Evolutionary conservation across 2,113 vertebrate species (phyloP).

Genomic region (Callaeas wilsoni): DNA sequence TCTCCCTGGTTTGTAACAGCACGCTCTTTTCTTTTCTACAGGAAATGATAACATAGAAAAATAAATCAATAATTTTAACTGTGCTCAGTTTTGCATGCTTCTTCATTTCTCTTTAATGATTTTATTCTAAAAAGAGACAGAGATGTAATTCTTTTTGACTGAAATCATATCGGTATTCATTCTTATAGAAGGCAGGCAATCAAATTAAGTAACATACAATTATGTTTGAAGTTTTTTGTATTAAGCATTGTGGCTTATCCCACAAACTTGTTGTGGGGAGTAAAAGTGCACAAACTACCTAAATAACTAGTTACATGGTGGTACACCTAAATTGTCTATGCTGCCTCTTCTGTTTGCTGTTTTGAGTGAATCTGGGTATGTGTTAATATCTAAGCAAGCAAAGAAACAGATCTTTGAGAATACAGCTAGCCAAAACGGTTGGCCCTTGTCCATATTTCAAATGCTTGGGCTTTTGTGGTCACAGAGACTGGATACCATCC

Average conservation of each 20-base stretch:
- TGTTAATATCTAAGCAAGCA: neutral
- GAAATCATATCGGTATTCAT: neutral
- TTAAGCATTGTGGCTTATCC: neutral
- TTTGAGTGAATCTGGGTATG: neutral
- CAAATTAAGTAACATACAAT: neutral
- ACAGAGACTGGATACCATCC: neutral
- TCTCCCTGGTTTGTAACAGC: neutral
- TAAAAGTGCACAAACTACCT: neutral
- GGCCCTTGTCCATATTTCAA: neutral
- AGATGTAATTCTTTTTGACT: neutral
- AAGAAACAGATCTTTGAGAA: neutral
- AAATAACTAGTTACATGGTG: neutral
- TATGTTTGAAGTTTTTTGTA: neutral
- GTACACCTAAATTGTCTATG: neutral
- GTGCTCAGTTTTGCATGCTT: neutral
- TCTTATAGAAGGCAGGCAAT: neutral
- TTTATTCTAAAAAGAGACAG: neutral
- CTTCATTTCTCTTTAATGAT: neutral
- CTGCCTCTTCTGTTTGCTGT: neutral
- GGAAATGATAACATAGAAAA: neutral
- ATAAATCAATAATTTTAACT: neutral
- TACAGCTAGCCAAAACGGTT: neutral
- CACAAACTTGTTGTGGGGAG: neutral
- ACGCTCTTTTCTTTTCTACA: neutral
- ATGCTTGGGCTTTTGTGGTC: neutral